These are phyloP conservation scores for Ornithoptera priamus DNA, from an alignment of 2,888 invertebrate genomes.

Conservation along the genomic window DNA sequence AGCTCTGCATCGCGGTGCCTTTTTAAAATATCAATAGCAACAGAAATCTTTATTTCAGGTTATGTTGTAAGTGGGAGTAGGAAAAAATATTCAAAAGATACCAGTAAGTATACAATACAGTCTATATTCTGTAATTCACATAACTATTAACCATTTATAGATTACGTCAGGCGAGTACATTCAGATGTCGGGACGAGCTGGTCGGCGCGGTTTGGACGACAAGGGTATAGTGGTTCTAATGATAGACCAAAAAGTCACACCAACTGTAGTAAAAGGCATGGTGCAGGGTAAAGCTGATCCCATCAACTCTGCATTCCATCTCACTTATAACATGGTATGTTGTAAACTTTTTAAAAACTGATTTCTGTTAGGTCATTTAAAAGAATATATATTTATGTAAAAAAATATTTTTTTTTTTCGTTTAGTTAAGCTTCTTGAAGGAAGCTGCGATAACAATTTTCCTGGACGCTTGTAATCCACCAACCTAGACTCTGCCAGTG, in stretches of 20 bases:
- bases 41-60: no score
- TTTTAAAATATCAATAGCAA: no score
- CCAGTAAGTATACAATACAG: no score
- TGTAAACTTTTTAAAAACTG: not conserved
- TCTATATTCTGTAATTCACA: not conserved
- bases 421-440: no score
- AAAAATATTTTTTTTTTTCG: not conserved
- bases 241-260: conserved; percentile 98
- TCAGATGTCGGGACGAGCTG: conserved; percentile 99
- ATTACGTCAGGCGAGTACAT: conserved; percentile 99
- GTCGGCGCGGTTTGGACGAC: conserved; percentile 97
- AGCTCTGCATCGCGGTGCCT: no score
- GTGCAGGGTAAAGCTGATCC: conserved; percentile 96
- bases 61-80: no score
- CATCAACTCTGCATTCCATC: conserved; percentile 98
- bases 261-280: conserved; percentile 85
- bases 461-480: no score
- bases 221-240: conserved; percentile 98
- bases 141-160: conserved; percentile 50
- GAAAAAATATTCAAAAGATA: no score
- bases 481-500: no score
- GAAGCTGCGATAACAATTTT: no score
- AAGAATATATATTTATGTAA: not conserved
- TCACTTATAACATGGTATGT: conserved; percentile 99
- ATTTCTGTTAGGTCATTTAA: no score